Conservation (phyloP, 2,113 vertebrate genomes). For the Onychostruthus taczanowskii region DNA sequence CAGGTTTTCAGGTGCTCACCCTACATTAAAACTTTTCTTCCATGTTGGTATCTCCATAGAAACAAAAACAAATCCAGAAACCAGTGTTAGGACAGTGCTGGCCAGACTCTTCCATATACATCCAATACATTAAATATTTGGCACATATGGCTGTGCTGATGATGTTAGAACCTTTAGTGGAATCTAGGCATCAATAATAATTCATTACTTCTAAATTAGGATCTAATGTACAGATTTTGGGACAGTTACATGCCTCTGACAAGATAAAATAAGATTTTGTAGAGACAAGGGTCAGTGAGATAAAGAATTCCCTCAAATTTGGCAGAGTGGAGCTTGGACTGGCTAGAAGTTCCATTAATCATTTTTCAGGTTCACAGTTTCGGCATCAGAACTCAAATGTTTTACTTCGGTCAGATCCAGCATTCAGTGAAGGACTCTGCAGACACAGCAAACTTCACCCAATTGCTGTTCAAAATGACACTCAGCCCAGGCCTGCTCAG, state of each 20-base stretch:
- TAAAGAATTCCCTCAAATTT: neutral
- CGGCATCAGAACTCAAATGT: neutral
- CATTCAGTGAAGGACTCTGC: neutral
- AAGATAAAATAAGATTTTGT: neutral
- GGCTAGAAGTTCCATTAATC: neutral
- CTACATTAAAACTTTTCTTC: neutral
- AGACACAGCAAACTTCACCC: neutral
- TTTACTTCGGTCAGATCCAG: neutral
- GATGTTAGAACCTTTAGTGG: neutral
- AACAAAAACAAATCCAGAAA: neutral
- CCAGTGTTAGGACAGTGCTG: neutral
- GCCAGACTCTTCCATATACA: neutral
- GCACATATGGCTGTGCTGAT: neutral
- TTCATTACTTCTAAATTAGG: neutral
- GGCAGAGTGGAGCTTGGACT: neutral
- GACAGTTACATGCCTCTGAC: neutral
- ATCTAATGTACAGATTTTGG: neutral
- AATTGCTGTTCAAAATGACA: neutral
- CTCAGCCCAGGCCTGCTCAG: neutral
- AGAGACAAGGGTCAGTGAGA: neutral
- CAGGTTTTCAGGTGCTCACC: neutral
- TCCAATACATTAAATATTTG: neutral
- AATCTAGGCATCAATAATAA: neutral
- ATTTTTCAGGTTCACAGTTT: neutral
- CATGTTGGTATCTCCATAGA: neutral